A percentile compares a stretch with the other conserved stretches of the same genome.
These are phyloP conservation scores for Dendronephthya gigantea DNA, from an alignment of 64 coral and sea anemone species.

Conservation along the genomic window DNA sequence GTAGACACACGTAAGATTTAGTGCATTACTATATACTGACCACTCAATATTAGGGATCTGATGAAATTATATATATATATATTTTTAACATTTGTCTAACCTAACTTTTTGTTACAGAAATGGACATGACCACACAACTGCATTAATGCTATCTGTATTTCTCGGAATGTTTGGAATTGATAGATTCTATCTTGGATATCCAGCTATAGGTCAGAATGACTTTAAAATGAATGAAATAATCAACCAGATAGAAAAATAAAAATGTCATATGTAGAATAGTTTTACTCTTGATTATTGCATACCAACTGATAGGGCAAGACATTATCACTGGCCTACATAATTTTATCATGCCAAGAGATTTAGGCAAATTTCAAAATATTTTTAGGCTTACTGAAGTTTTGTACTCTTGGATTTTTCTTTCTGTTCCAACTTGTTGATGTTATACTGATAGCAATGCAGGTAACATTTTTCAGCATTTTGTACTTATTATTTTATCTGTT, in stretches of 20 bases:
- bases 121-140: conserved; percentile 67
- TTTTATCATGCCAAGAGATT: too few species aligned
- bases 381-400: conserved; percentile 89
- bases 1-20: conserved; percentile 75
- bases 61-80: too few species aligned
- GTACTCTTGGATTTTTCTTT: conserved; percentile 97
- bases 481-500: background rate
- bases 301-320: too few species aligned
- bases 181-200: conserved; percentile 94
- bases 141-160: conserved; percentile 73
- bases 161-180: conserved; percentile 99
- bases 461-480: conserved; percentile 2
- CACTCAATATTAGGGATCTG: too few species aligned
- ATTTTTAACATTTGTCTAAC: too few species aligned
- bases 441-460: conserved; percentile 91
- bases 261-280: too few species aligned
- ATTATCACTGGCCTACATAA: too few species aligned
- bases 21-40: too few species aligned
- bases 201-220: conserved; percentile 69
- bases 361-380: too few species aligned
- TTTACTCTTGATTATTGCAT: too few species aligned
- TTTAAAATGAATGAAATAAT: background rate
- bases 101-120: conserved; percentile 52
- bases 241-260: too few species aligned
- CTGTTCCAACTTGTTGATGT: conserved; percentile 92